Conservation (phyloP, 2,797 vertebrate genomes). For the Chelidonichthys spinosus region DNA sequence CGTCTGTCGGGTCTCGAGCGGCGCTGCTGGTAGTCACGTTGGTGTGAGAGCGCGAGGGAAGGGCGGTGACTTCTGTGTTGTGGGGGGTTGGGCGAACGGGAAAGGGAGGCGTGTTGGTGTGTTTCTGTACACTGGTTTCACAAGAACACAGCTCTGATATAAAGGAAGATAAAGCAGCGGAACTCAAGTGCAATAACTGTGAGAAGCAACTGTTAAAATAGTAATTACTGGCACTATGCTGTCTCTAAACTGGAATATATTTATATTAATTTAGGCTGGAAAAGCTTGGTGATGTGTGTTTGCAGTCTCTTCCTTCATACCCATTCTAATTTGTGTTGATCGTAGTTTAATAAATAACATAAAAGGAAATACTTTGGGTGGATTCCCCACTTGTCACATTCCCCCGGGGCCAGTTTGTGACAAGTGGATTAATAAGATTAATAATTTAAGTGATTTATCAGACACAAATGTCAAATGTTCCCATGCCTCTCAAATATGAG, state of each 20-base stretch:
- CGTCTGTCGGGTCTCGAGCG: neutral
- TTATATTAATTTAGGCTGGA: neutral
- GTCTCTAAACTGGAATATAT: neutral
- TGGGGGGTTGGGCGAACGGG: constrained; percentile 84
- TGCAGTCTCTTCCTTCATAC: too few species aligned
- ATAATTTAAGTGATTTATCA: neutral
- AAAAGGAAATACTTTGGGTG: neutral
- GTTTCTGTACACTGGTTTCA: constrained; percentile 28
- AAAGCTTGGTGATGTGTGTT: neutral
- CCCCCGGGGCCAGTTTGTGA: neutral
- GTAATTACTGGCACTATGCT: neutral
- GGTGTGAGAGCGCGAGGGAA: constrained; percentile 80
- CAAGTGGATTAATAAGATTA: neutral
- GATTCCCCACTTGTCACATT: neutral
- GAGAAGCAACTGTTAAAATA: neutral
- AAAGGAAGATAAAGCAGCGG: neutral
- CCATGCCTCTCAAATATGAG: neutral
- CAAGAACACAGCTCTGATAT: constrained; percentile 14
- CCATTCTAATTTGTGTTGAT: constrained; percentile 2
- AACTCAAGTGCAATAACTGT: neutral
- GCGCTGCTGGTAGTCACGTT: constrained; percentile 72
- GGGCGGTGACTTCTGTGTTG: constrained; percentile 79
- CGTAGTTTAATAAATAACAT: constrained; percentile 8
- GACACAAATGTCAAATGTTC: neutral
- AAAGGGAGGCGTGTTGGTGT: constrained; percentile 73